Evolutionary conservation across 2,888 invertebrate species (phyloP).

Genomic region (Belgica antarctica): DNA sequence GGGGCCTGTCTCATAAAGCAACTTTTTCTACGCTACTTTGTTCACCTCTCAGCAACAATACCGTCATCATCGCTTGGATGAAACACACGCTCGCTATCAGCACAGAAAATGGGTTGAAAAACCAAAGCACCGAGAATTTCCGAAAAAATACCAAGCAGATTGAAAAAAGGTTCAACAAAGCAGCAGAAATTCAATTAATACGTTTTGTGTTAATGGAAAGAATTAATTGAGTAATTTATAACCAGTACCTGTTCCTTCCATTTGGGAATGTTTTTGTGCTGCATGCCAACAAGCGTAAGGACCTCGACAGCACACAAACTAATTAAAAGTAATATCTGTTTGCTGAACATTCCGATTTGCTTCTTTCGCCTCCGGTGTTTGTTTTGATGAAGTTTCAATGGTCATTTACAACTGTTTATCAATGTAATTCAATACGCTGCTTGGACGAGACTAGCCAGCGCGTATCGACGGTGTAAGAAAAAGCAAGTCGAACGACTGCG

Average conservation of each 20-base stretch:
- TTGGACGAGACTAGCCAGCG: slow-evolving; percentile 16
- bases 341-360: slow-evolving; percentile 38
- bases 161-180: neutral
- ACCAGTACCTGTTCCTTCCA: slow-evolving; percentile 71
- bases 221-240: slow-evolving; percentile 42
- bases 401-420: neutral
- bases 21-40: neutral
- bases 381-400: slow-evolving; percentile 25
- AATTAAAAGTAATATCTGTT: slow-evolving; percentile 40
- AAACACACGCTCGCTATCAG: slow-evolving; percentile 54
- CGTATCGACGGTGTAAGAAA: neutral
- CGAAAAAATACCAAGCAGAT: neutral
- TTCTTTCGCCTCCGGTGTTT: slow-evolving; percentile 7
- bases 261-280: slow-evolving; percentile 59
- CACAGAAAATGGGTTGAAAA: slow-evolving; percentile 56
- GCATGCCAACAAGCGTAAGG: slow-evolving; percentile 31
- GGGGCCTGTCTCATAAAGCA: neutral
- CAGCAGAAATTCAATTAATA: slow-evolving; percentile 42
- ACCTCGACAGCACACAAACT: slow-evolving; percentile 35
- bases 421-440: slow-evolving; percentile 35
- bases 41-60: slow-evolving; percentile 43
- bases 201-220: slow-evolving; percentile 37
- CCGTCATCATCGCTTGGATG: slow-evolving; percentile 55
- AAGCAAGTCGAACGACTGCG: neutral
- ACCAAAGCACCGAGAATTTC: slow-evolving; percentile 50